Percentiles rank a stretch among this genome's conserved stretches.
Conservation (phyloP, 2,888 invertebrate genomes). For the Drosophila melanosoma region DNA sequence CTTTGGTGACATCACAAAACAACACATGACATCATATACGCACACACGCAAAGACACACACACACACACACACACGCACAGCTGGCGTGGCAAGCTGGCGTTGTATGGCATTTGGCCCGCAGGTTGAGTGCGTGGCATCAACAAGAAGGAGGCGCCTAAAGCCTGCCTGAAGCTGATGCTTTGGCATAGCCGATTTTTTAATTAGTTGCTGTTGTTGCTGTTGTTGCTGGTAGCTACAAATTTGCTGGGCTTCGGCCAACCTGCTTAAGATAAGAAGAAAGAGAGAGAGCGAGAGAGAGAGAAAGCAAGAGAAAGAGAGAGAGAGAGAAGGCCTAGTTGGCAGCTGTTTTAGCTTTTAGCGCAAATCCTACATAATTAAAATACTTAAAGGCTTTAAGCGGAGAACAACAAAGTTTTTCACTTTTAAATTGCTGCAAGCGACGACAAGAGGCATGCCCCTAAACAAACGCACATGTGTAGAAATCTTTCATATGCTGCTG, state of each 20-base stretch:
- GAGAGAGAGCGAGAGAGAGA: neutral
- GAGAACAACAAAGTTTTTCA: conserved; percentile 68
- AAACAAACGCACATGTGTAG: conserved; percentile 66
- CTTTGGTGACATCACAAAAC: conserved; percentile 59
- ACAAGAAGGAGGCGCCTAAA: neutral
- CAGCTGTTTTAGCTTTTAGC: conserved; percentile 49
- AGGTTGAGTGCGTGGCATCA: conserved; percentile 19
- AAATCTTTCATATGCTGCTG: conserved; percentile 41
- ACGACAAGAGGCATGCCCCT: conserved; percentile 21
- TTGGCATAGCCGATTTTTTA: conserved; percentile 73
- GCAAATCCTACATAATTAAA: conserved; percentile 77
- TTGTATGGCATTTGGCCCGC: conserved; percentile 21
- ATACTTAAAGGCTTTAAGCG: conserved; percentile 79
- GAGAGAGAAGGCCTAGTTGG: neutral
- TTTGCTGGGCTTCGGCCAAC: conserved; percentile 56
- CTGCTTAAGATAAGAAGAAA: neutral
- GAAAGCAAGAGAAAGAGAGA: neutral
- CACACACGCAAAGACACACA: conserved; percentile 20
- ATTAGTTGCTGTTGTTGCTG: conserved; percentile 59
- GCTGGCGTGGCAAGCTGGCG: conserved; percentile 15
- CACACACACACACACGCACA: conserved; percentile 7
- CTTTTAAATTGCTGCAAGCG: conserved; percentile 70
- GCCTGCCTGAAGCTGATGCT: conserved; percentile 34
- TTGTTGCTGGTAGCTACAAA: conserved; percentile 58
- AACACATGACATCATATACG: conserved; percentile 39